These are phyloP conservation scores for Platyura marginata DNA, from an alignment of 1,140 invertebrate genomes.

Conservation along the genomic window DNA sequence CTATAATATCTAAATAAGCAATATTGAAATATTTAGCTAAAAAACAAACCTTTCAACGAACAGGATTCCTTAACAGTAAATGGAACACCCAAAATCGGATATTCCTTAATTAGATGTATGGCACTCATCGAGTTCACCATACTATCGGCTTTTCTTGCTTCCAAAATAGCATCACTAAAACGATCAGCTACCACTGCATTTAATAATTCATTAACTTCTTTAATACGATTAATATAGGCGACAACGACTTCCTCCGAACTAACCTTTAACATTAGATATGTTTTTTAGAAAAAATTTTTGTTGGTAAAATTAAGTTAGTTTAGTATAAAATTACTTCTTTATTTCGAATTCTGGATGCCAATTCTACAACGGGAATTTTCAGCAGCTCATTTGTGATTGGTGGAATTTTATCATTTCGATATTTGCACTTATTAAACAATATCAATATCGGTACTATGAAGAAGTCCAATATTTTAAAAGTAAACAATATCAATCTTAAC, in stretches of 20 bases:
- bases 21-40: not conserved
- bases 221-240: constrained; percentile 45
- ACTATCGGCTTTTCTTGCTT: constrained; percentile 41
- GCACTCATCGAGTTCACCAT: constrained; percentile 30
- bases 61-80: constrained; percentile 59
- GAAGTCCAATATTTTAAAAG: constrained; percentile 3
- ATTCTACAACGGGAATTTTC: constrained; percentile 14
- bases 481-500: constrained; percentile 5
- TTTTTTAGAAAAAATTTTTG: too few relatives aligned
- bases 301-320: not conserved
- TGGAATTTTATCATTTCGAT: constrained; percentile 10
- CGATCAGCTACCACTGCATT: constrained; percentile 60
- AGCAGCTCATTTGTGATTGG: constrained; percentile 16
- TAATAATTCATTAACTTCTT: constrained; percentile 46
- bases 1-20: not conserved
- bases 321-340: constrained; percentile 22
- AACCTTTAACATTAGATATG: too few relatives aligned
- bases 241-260: constrained; percentile 39
- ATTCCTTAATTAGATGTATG: constrained; percentile 22
- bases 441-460: constrained; percentile 10
- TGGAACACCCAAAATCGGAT: constrained; percentile 58
- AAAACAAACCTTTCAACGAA: constrained; percentile 44
- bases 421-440: constrained; percentile 9
- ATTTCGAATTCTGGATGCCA: constrained; percentile 25
- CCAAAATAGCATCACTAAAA: constrained; percentile 43